Percentiles rank a stretch among this genome's conserved stretches.
phyloP scores from a whole-genome alignment of 2,797 vertebrate genomes.

The Anguilla pacifica region DNA sequence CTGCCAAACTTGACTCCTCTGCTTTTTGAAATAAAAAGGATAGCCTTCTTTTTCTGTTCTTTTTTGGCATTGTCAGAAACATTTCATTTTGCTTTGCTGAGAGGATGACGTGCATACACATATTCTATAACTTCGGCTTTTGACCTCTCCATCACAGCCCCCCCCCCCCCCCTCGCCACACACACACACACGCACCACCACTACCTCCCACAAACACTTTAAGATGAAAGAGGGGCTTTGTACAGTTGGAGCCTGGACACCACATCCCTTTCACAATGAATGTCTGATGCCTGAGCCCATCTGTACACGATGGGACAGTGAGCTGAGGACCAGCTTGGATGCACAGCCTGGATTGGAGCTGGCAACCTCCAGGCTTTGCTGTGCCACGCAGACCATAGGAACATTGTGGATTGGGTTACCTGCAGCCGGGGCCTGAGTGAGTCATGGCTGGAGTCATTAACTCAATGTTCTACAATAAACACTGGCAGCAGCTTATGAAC shows the following conservation, averaged over 20 bases:
- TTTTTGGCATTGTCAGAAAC: neutral
- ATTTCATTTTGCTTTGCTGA: neutral
- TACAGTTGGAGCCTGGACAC: neutral
- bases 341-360: neutral
- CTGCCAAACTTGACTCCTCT: slow-evolving; percentile 56
- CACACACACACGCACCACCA: neutral
- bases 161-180: neutral
- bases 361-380: neutral
- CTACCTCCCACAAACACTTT: no score
- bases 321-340: neutral
- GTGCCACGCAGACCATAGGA: neutral
- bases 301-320: neutral
- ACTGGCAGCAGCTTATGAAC: slow-evolving; percentile 56
- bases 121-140: neutral
- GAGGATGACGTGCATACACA: neutral
- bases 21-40: slow-evolving; percentile 41
- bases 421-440: neutral
- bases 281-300: neutral
- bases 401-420: neutral
- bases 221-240: neutral
- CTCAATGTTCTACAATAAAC: slow-evolving; percentile 62
- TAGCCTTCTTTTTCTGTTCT: neutral
- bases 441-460: slow-evolving; percentile 51
- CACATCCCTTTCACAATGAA: neutral
- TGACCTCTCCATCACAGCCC: neutral